Evolutionary conservation across 30 jellyfish, hydroid and myxozoan genomes (phyloP), one percentile per base, ranked within the genome.

Genomic region (Aurelia aurita complex sp. Pacific): DNA sequence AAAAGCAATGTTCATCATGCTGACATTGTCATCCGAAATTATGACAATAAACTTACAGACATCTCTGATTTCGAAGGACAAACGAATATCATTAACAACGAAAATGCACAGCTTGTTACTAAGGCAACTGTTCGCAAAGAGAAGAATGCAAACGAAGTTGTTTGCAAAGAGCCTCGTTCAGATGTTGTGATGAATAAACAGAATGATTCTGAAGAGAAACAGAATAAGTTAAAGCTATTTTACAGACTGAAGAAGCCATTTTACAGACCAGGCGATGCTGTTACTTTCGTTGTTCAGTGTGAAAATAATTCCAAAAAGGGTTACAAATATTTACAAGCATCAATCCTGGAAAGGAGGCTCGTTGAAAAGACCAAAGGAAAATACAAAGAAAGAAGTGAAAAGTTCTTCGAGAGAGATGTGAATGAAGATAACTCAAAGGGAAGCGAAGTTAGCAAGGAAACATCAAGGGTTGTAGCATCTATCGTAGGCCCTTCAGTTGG

Each of bases 401-500:
- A 46, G 8, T 46, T 46, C 57, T 46, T 46, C 57, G 57, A 46
- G 12, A 46, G 57, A 46, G 57, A 46, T 4, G 8, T 13, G 57
- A 46, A 46, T 46, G 57, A 46, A 1, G 57, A 46, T 46, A 46
- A 46, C 4, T 5, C 57, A 46, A 46, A 46, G 2, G 12, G 57
- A 9, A 46, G 57, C 8, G 19, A 60, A 36, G 51, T 8, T 69
- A 15, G 51, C 79, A 57, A 33, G 8, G 76, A 14, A 71, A 40
- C 2, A 5, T 43, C 79, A 29, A 60, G 14, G 15, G 73, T 59
- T 8, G 66, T 75, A n/a, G 85, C 91, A n/a, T 82, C 91, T n/a
- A 65, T 82, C 16, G 62, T 64, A 33, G 91, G 91, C 36, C 91
- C 91, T 23, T 67, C 91, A 1, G 91, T 82, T 29, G 91, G 78